Base-by-base conservation (phyloP, 2,888 invertebrate species). In the Teleiodes luculella region DNA sequence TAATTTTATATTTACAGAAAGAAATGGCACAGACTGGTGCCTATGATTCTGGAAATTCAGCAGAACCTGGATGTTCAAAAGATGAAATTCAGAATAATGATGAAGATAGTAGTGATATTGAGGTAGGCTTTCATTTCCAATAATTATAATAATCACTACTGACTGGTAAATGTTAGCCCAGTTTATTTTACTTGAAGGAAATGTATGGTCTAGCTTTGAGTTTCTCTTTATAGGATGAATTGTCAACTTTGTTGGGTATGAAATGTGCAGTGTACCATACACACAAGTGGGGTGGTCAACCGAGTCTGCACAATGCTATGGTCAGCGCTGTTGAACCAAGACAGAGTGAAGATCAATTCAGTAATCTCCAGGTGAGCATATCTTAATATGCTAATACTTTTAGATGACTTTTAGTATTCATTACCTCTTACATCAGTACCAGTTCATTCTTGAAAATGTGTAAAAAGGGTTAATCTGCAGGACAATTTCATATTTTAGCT, bases 201-300 rank as follows among this genome's bases (percentile, higher is more conserved):
- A 35, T 35, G 35, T 35, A 35, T 5, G 2, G 13, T n/a, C 8
- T 5, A 35, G 8, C 4, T 10, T 35, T 5, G 2, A 35, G 7
- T 39, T n/a, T 43, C 24, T 3, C 8, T 6, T 13, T 43, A n/a
- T 11, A 93, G 92, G 91, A 92, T 70, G 93, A 94, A 67, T 80
- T 94, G 52, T 89, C 92, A 60, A 86, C 92, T 33, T 83, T 97
- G 54, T 90, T 95, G 67, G 97, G 97, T 18, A 94, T 94, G 86
- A 97, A 96, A 80, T 97, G 97, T 86, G 93, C 94, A 62, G 97
- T 96, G 6, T 96, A 96, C 18, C 95, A 95, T 76, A 92, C 92
- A 55, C 94, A 95, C 74, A 91, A 92, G 57, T 96, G 96, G 95
- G 95, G 95, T 47, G 93, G 94, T 13, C 91, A 92, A 52, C 91